phyloP scores from a whole-genome alignment of 2,113 vertebrate genomes.

The Neotragus moschatus region DNA sequence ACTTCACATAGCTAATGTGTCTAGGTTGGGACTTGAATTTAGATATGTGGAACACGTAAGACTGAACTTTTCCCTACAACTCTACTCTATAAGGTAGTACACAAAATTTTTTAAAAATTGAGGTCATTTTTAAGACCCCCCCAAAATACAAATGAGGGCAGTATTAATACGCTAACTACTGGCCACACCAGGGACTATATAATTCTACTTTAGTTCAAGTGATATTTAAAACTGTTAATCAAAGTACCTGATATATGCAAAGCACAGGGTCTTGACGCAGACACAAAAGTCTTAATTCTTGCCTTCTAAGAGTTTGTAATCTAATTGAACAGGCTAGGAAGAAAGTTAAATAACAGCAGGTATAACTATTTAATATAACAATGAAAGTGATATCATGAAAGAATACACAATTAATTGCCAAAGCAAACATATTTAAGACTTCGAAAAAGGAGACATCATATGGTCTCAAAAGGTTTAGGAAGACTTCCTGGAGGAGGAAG shows the following conservation, averaged over 20 bases:
- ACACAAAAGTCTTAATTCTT: not conserved
- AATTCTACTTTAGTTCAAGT: not conserved
- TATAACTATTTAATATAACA: not conserved
- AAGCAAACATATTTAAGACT: not conserved
- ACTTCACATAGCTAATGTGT: not conserved
- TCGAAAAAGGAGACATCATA: not conserved
- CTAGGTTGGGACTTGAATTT: not conserved
- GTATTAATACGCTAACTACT: not conserved
- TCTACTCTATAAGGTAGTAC: not conserved
- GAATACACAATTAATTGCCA: not conserved
- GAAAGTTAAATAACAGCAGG: not conserved
- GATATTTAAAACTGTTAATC: slow-evolving; percentile 28
- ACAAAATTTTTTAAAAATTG: not conserved
- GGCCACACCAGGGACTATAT: not conserved
- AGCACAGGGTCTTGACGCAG: not conserved
- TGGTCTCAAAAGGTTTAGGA: not conserved
- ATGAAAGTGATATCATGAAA: not conserved
- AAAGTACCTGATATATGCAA: not conserved
- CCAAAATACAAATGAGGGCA: not conserved
- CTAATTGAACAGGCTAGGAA: not conserved
- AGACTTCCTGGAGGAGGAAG: not conserved
- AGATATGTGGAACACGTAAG: not conserved
- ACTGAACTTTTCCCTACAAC: not conserved
- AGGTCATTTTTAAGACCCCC: not conserved
- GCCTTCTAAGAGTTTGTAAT: not conserved